phyloP scores from a whole-genome alignment of 2,888 invertebrate species.

The Terebella lapidaria region DNA sequence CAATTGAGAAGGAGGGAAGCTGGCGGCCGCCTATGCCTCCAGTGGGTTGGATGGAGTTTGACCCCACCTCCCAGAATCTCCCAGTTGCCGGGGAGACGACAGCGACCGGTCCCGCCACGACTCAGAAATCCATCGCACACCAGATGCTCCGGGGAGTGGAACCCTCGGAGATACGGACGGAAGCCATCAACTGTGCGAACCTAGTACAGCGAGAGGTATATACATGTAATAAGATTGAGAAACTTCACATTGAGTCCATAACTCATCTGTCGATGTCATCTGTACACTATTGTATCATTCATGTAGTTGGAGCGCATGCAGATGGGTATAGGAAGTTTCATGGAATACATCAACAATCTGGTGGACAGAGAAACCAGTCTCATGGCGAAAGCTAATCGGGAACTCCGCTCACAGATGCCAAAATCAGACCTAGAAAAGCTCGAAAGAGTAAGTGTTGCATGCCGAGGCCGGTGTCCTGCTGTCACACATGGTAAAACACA shows the following conservation, averaged over 20 bases:
- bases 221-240: too few species aligned
- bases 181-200: not conserved
- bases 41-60: not conserved
- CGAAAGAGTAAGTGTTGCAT: not conserved
- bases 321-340: not conserved
- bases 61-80: too few species aligned
- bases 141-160: constrained; percentile 1
- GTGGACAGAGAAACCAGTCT: not conserved
- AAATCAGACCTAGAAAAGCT: not conserved
- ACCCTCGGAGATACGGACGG: not conserved
- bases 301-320: not conserved
- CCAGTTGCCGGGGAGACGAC: not conserved
- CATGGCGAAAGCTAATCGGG: not conserved
- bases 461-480: too few species aligned
- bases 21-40: constrained; percentile 9
- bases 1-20: not conserved
- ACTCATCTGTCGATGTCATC: too few species aligned
- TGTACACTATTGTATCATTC: too few species aligned
- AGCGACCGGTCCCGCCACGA: not conserved
- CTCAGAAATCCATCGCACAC: not conserved
- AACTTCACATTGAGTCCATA: too few species aligned
- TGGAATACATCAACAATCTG: not conserved
- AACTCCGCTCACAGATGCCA: not conserved
- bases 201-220: not conserved
- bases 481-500: too few species aligned